Conservation (phyloP, 2,113 vertebrate species). For the Chaenogobius annularis region DNA sequence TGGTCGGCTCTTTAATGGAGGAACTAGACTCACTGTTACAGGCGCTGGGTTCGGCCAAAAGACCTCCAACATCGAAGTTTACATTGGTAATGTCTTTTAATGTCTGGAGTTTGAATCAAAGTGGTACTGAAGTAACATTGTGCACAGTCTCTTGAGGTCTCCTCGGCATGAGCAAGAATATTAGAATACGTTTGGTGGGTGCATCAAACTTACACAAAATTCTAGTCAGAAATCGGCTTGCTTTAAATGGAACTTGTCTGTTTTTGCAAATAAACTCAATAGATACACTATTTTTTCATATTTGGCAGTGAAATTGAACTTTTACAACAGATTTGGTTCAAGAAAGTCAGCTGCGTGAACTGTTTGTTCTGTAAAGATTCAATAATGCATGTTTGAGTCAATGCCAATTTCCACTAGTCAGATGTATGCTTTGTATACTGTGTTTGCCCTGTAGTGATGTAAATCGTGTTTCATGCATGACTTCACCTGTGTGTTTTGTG, state of each 20-base stretch:
- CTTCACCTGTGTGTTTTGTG: slow-evolving; percentile 1
- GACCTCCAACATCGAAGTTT: slow-evolving; percentile 71
- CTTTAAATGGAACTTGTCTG: too few relatives aligned
- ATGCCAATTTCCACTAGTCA: background rate
- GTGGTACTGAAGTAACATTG: too few relatives aligned
- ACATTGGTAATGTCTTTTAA: slow-evolving; percentile 74
- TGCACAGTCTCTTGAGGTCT: too few relatives aligned
- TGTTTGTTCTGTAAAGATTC: background rate
- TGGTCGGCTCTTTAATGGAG: slow-evolving; percentile 79
- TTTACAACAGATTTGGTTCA: too few relatives aligned
- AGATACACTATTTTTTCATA: too few relatives aligned
- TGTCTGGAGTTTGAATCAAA: background rate
- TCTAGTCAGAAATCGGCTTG: too few relatives aligned
- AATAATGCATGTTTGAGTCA: background rate
- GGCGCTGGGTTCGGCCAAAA: slow-evolving; percentile 81
- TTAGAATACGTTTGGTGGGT: too few relatives aligned
- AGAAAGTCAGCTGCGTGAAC: too few relatives aligned
- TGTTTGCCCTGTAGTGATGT: background rate
- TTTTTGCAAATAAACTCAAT: too few relatives aligned
- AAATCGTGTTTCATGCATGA: background rate
- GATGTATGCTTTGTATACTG: background rate
- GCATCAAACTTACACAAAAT: too few relatives aligned
- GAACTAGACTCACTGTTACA: slow-evolving; percentile 75
- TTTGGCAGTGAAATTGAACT: too few relatives aligned
- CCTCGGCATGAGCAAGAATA: too few relatives aligned